phyloP scores from a whole-genome alignment of 2,113 vertebrate genomes.

The Chamaea fasciata region DNA sequence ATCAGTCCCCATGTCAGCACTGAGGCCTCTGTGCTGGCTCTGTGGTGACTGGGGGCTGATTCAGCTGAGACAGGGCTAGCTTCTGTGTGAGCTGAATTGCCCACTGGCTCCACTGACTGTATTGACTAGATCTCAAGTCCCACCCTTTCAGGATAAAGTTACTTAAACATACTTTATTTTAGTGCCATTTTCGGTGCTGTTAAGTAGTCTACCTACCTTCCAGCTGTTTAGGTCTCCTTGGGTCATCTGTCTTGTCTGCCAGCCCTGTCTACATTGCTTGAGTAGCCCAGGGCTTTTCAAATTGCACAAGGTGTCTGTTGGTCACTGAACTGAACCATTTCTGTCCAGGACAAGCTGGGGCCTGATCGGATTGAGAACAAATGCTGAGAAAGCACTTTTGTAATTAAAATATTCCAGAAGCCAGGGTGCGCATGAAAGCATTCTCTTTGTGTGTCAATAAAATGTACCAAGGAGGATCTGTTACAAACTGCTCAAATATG shows the following conservation, averaged over 20 bases:
- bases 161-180: not conserved
- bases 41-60: not conserved
- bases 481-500: not conserved
- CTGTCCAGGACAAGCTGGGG: not conserved
- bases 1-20: not conserved
- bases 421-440: not conserved
- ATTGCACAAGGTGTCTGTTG: not conserved
- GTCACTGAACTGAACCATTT: not conserved
- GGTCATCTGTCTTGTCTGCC: not conserved
- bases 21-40: not conserved
- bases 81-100: not conserved
- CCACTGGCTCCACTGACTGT: not conserved
- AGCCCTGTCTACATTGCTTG: not conserved
- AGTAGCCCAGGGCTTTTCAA: not conserved
- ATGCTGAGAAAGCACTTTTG: not conserved
- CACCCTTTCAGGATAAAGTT: not conserved
- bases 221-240: not conserved
- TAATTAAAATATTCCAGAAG: not conserved
- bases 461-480: not conserved
- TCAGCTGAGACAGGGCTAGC: not conserved
- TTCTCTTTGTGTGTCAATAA: not conserved
- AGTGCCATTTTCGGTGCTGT: not conserved
- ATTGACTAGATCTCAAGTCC: not conserved
- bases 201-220: not conserved
- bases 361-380: not conserved